A percentile compares a stretch with the other conserved stretches of the same genome.
These are phyloP conservation scores for Machaerirhynchus nigripectus DNA, from an alignment of 2,113 vertebrate genomes.

Conservation along the genomic window DNA sequence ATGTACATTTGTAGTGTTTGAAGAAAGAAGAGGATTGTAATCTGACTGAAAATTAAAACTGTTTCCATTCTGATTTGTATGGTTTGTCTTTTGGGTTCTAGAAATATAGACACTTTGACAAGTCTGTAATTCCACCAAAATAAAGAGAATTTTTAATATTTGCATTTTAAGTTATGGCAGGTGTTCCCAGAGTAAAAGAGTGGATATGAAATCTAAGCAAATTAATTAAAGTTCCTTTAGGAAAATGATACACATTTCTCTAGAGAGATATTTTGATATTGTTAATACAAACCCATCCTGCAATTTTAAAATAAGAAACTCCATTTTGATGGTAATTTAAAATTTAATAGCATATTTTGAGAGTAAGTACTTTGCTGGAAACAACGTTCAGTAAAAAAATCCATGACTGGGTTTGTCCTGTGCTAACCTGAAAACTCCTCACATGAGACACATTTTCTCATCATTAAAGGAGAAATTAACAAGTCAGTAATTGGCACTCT, in stretches of 20 bases:
- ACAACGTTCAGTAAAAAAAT: neutral
- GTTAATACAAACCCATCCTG: neutral
- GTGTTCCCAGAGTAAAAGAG: neutral
- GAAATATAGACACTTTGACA: neutral
- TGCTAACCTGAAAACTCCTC: neutral
- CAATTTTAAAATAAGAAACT: neutral
- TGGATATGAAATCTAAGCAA: neutral
- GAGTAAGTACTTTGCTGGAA: neutral
- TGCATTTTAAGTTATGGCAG: neutral
- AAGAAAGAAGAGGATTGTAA: neutral
- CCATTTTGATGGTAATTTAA: neutral
- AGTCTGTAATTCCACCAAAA: neutral
- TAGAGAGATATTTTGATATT: neutral
- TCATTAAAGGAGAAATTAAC: constrained; percentile 18
- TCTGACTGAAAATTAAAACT: neutral
- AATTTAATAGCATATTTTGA: constrained; percentile 1
- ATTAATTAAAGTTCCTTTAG: constrained; percentile 13
- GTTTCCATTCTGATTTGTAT: neutral
- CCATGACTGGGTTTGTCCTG: neutral
- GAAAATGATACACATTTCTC: neutral
- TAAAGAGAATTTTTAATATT: neutral
- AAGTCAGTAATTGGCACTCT: neutral
- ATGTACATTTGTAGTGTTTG: neutral
- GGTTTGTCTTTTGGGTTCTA: neutral
- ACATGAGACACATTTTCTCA: neutral